Percentiles rank a stretch among this genome's conserved stretches.
phyloP scores from a whole-genome alignment of 2,797 vertebrate species.

The Falco naumanni region DNA sequence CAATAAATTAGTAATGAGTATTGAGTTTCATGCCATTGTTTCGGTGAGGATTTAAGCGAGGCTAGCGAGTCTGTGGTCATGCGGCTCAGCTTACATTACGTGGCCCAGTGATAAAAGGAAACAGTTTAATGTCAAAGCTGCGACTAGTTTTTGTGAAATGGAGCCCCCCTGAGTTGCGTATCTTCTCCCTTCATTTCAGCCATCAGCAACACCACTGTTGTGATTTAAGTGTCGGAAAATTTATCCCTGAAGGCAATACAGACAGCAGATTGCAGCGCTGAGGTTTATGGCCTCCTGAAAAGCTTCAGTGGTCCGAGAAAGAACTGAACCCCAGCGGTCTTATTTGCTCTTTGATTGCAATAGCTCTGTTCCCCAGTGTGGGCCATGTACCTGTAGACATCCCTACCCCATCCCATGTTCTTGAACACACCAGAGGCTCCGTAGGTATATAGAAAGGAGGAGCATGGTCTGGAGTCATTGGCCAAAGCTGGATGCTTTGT shows the following conservation, averaged over 20 bases:
- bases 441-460: background rate
- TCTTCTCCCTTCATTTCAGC: background rate
- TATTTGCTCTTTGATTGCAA: background rate
- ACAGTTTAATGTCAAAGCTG: background rate
- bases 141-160: background rate
- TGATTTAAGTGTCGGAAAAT: background rate
- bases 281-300: background rate
- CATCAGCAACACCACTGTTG: background rate
- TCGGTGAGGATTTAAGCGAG: background rate
- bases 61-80: background rate
- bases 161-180: background rate
- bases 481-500: slow-evolving; percentile 14
- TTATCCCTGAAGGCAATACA: background rate
- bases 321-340: background rate
- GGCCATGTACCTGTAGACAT: background rate
- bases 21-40: background rate
- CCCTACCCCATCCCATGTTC: background rate
- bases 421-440: background rate
- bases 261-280: background rate
- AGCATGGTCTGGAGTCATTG: background rate
- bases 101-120: background rate
- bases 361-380: accelerated
- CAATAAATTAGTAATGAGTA: background rate
- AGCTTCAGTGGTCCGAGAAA: background rate
- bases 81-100: background rate